These are phyloP conservation scores for Oncorhynchus mykiss DNA, from an alignment of 2,113 vertebrate genomes.

Conservation along the genomic window DNA sequence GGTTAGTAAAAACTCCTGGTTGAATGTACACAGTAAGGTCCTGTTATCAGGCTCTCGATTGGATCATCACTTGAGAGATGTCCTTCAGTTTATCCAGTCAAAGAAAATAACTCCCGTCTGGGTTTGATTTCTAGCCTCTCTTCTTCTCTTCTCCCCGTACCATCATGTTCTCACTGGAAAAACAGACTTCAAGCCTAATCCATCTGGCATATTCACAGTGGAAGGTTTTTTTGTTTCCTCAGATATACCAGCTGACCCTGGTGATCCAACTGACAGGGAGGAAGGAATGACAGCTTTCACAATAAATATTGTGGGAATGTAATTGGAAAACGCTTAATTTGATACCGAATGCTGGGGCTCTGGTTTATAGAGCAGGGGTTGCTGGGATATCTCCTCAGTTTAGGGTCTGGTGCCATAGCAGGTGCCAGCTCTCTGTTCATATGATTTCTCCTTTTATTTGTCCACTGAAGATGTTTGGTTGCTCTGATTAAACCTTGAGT, in stretches of 20 bases:
- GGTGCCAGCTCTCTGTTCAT: too few relatives aligned
- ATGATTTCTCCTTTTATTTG: too few relatives aligned
- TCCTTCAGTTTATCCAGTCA: slow-evolving; percentile 17
- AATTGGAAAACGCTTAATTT: too few relatives aligned
- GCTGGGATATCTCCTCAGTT: too few relatives aligned
- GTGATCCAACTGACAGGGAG: slow-evolving; percentile 22
- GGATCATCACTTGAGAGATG: not conserved
- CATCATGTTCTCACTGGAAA: slow-evolving; percentile 20
- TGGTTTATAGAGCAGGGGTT: too few relatives aligned
- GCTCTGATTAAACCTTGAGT: too few relatives aligned
- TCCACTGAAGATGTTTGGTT: too few relatives aligned
- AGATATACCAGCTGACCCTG: slow-evolving; percentile 17
- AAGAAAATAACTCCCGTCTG: slow-evolving; percentile 27
- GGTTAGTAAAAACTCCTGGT: too few relatives aligned
- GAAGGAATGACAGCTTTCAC: slow-evolving; percentile 25
- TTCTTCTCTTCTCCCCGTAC: slow-evolving; percentile 19
- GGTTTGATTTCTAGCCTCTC: slow-evolving; percentile 19
- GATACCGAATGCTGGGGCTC: too few relatives aligned
- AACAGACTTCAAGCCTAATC: slow-evolving; percentile 26
- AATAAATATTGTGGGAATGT: not conserved
- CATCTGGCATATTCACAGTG: slow-evolving; percentile 29
- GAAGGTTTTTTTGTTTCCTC: slow-evolving; percentile 28
- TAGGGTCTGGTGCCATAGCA: too few relatives aligned
- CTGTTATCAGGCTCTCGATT: not conserved
- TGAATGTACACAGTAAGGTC: too few relatives aligned